These are phyloP conservation scores for Thamnaconus septentrionalis DNA, from an alignment of 2,113 vertebrate species.

Conservation along the genomic window DNA sequence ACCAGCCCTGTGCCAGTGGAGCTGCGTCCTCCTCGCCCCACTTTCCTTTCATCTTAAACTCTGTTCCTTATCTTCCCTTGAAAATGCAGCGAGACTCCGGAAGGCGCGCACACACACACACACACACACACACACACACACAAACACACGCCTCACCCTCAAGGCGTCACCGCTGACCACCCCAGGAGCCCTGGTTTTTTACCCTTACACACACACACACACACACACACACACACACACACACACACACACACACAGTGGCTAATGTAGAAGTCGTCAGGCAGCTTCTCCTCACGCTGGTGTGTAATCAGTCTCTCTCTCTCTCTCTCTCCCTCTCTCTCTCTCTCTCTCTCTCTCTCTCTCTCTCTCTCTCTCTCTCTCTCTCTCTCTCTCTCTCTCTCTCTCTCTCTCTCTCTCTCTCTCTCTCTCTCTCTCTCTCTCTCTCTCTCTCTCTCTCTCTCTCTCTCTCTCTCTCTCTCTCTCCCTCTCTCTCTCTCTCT, in stretches of 20 bases:
- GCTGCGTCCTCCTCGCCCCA: conserved; percentile 46
- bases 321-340: background rate
- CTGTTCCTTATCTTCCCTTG: conserved; percentile 52
- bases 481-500: too few species aligned
- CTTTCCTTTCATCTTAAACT: conserved; percentile 68
- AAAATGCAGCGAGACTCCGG: conserved; percentile 46
- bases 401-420: too few species aligned
- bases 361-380: too few species aligned
- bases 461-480: too few species aligned
- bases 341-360: too few species aligned
- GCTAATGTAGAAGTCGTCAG: too few species aligned
- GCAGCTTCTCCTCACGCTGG: conserved; percentile 5
- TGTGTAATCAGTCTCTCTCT: conserved; percentile 39
- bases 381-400: too few species aligned
- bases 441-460: background rate
- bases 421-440: too few species aligned
- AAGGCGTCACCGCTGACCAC: conserved; percentile 21
- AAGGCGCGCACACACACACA: conserved; percentile 29
- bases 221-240: too few species aligned
- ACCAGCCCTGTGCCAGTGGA: conserved; percentile 41
- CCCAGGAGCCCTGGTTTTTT: conserved; percentile 22
- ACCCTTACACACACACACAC: conserved; percentile 17
- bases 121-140: conserved; percentile 33
- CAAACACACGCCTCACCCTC: conserved; percentile 54
- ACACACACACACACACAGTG: too few species aligned